Evolutionary conservation across 2,797 vertebrate genomes (phyloP), one percentile per base, ranked within the genome.

Genomic region (Ataeniobius toweri): DNA sequence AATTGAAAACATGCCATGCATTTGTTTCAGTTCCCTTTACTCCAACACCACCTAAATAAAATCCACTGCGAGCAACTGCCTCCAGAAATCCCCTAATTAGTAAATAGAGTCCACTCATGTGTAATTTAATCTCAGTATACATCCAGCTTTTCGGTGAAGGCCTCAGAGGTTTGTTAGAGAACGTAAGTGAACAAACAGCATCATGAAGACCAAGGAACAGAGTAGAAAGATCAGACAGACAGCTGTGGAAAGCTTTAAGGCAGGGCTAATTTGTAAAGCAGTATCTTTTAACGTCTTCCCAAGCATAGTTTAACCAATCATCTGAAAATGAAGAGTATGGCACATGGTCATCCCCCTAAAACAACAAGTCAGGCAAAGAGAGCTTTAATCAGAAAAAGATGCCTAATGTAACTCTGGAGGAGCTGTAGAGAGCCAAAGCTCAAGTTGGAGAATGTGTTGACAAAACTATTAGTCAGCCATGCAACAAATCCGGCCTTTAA

Each of bases 161-260:
- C 61, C 28, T 31, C 61, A 36, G 61, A 63, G 61, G 61, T 63
- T 63, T 63, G 26, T 61, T 28, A 28, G 59, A 61, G 59, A 61
- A 61, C 59, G 31, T 63, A 9, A 63, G 28, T 31, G 8, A 31
- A 63, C 14, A 63, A 63, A 63, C 26, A 8, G 28, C 26, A 63
- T 31, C 28, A 63, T 63, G 31, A 63, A 65, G 18, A 65, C 61
- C 18, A 65, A 39, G 6, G 31, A 65, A 20, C 31, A 5, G 1
- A 20, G 5, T 28, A 63, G 59, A 18, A 6, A 39, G 3, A 8
- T 20, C 31, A 39, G 36, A 7, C 6, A 65, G 18, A 39, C 39
- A 39, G 61, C 61, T 39, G 28, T 36, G 31, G 28, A 63, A 24
- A 63, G 36, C 18, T 39, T 36, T 22, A 63, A 36, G 16, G 13